A percentile compares a stretch with the other conserved stretches of the same genome.
Conservation (phyloP, 1,140 invertebrate genomes). For the Drosophila ironensis region DNA sequence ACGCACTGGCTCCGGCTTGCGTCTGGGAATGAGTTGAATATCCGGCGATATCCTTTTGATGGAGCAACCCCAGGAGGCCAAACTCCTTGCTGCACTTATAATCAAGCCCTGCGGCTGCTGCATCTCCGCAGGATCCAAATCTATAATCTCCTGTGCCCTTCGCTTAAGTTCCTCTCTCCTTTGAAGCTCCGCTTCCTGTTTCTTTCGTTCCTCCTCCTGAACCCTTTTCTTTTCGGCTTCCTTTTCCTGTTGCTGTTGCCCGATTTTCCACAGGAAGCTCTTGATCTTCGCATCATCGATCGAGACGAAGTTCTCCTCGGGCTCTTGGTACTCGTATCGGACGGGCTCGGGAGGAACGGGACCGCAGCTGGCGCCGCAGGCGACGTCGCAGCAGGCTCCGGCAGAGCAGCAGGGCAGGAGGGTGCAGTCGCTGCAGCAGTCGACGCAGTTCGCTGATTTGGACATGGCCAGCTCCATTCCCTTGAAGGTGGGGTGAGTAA, state of each 20-base stretch:
- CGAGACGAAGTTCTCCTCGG: conserved; percentile 77
- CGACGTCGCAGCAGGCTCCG: conserved; percentile 47
- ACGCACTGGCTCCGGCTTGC: conserved; percentile 25
- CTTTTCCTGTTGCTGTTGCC: conserved; percentile 57
- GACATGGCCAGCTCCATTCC: conserved; percentile 49
- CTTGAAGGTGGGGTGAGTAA: background rate
- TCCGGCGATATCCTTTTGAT: conserved; percentile 39
- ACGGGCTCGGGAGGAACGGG: conserved; percentile 24
- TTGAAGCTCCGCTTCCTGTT: conserved; percentile 20
- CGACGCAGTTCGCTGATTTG: conserved; percentile 41
- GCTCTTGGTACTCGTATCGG: conserved; percentile 70
- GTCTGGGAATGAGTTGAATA: conserved; percentile 48
- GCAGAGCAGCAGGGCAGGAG: conserved; percentile 36
- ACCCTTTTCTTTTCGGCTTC: conserved; percentile 16
- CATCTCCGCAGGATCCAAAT: conserved; percentile 61
- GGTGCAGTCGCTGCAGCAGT: conserved; percentile 57
- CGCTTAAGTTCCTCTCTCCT: background rate
- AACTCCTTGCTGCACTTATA: conserved; percentile 50
- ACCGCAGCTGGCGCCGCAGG: conserved; percentile 36
- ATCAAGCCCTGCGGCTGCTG: conserved; percentile 15
- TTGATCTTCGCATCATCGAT: conserved; percentile 78
- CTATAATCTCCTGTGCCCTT: conserved; percentile 52
- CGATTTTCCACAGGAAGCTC: conserved; percentile 56
- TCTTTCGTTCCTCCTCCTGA: background rate
- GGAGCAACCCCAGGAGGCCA: conserved; percentile 21